phyloP scores from a whole-genome alignment of 2,888 invertebrate species.

The Melipona beecheii region DNA sequence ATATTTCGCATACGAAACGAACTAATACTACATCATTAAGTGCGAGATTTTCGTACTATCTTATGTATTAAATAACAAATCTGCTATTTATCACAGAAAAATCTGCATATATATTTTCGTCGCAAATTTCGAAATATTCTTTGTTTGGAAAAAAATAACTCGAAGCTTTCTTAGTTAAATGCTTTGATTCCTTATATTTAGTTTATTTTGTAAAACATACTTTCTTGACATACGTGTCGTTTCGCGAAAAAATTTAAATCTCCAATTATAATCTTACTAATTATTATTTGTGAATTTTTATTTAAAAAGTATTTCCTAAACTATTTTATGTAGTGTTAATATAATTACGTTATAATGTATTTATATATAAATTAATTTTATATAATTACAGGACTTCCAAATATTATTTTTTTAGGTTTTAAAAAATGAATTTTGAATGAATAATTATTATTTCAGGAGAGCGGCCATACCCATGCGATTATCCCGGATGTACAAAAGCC shows the following conservation, averaged over 20 bases:
- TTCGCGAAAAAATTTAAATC: background rate
- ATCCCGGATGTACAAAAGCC: conserved; percentile 89
- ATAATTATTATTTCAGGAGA: conserved; percentile 86
- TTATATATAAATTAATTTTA: too few relatives aligned
- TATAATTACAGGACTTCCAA: too few relatives aligned
- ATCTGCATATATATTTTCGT: background rate
- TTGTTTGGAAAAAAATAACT: conserved; percentile 22
- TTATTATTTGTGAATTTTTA: background rate
- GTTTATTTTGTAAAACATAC: background rate
- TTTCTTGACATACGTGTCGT: background rate
- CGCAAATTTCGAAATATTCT: conserved; percentile 7
- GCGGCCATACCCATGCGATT: conserved; percentile 90
- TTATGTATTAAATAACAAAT: background rate
- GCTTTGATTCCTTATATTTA: background rate
- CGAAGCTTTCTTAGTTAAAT: background rate
- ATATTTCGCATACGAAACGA: conserved; percentile 2
- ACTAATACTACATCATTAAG: background rate
- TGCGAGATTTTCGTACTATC: background rate
- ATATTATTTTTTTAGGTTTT: background rate
- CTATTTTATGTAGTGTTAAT: background rate
- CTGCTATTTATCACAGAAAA: background rate
- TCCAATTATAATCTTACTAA: background rate
- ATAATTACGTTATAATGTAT: too few relatives aligned
- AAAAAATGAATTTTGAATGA: background rate
- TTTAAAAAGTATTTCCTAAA: background rate